Percentiles rank a stretch among this genome's conserved stretches.
Evolutionary conservation across 2,888 invertebrate species (phyloP).

Genomic region (Drosophila subquinaria): DNA sequence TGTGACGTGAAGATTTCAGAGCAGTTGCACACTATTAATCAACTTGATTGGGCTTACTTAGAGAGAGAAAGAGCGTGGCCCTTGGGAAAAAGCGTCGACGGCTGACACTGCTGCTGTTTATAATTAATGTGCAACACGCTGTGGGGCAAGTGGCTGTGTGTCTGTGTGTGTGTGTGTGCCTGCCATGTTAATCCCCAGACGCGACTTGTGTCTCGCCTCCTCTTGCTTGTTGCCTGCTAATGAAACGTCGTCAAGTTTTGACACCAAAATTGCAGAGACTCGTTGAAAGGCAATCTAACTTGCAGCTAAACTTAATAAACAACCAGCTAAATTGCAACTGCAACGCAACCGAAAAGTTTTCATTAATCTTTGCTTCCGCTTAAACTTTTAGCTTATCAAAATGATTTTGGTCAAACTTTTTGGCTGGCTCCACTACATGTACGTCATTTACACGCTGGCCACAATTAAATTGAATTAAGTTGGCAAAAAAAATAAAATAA

Average conservation of each 20-base stretch:
- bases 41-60: constrained; percentile 66
- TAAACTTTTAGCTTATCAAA: constrained; percentile 66
- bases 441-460: constrained; percentile 73
- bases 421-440: constrained; percentile 37
- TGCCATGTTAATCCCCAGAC: constrained; percentile 69
- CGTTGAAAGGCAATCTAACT: constrained; percentile 71
- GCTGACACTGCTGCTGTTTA: constrained; percentile 62
- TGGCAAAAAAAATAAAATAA: constrained; percentile 34
- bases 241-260: constrained; percentile 77
- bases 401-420: constrained; percentile 22
- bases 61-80: constrained; percentile 21
- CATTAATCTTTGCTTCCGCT: constrained; percentile 66
- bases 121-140: constrained; percentile 71
- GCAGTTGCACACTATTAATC: constrained; percentile 72
- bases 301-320: constrained; percentile 72
- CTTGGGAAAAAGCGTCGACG: constrained; percentile 36
- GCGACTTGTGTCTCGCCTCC: constrained; percentile 27
- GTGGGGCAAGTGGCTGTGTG: constrained; percentile 29
- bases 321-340: constrained; percentile 59
- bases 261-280: constrained; percentile 56
- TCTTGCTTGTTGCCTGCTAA: constrained; percentile 52
- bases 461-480: constrained; percentile 80
- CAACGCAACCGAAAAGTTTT: constrained; percentile 61
- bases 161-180: constrained; percentile 20
- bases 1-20: constrained; percentile 56